phyloP scores from a whole-genome alignment of 1,140 invertebrate genomes.

The Pseudoatta argentina region DNA sequence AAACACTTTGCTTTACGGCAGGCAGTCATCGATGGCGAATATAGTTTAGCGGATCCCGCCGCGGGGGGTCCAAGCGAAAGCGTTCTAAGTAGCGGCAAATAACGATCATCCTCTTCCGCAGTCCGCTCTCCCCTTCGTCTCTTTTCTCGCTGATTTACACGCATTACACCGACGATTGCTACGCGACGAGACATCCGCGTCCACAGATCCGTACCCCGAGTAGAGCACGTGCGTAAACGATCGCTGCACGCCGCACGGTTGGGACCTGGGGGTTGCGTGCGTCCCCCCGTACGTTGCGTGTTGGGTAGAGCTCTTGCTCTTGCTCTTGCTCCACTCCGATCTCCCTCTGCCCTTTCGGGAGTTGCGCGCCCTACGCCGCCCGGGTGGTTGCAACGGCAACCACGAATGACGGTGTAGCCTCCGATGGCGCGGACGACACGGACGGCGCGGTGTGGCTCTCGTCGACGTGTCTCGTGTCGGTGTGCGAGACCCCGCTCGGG shows the following conservation, averaged over 20 bases:
- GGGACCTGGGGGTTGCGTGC: no score
- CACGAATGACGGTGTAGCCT: conserved; percentile 27
- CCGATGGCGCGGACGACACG: neutral
- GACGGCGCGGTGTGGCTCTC: no score
- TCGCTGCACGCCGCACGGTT: neutral
- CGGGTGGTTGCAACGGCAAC: conserved; percentile 20
- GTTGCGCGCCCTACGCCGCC: conserved; percentile 70
- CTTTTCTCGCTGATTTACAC: conserved; percentile 60
- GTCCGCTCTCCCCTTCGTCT: no score
- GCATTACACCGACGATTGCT: conserved; percentile 36
- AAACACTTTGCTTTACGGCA: conserved; percentile 79
- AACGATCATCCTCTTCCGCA: conserved; percentile 40
- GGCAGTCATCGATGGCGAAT: conserved; percentile 66
- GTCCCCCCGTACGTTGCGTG: no score
- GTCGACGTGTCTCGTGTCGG: conserved; percentile 6
- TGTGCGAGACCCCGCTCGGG: conserved; percentile 64
- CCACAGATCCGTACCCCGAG: neutral
- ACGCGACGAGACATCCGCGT: conserved; percentile 2
- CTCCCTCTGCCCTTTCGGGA: conserved; percentile 49
- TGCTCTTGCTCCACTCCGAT: neutral
- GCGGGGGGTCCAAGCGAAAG: conserved; percentile 24
- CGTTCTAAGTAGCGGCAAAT: conserved; percentile 65
- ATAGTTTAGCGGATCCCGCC: conserved; percentile 68
- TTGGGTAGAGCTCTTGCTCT: neutral
- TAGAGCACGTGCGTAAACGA: conserved; percentile 62